Evolutionary conservation across 2,113 vertebrate species (phyloP).

Genomic region (Scopus umbretta): DNA sequence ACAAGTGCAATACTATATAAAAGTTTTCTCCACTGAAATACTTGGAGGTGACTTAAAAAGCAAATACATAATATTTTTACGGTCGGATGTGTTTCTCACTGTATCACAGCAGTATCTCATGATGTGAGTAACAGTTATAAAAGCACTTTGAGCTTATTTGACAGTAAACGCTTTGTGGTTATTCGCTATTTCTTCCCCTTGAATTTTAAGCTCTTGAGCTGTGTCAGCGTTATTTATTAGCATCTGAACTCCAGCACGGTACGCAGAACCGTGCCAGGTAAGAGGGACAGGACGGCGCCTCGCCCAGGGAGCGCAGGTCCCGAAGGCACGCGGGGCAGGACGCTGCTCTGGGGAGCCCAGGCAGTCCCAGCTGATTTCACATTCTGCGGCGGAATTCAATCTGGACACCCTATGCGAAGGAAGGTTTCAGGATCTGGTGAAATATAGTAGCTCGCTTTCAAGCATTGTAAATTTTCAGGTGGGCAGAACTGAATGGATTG

Average conservation of each 20-base stretch:
- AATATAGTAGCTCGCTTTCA: neutral
- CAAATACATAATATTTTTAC: neutral
- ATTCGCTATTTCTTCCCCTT: neutral
- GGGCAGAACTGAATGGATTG: neutral
- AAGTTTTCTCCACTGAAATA: neutral
- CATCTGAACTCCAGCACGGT: accelerated
- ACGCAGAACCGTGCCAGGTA: accelerated
- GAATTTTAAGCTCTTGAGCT: neutral
- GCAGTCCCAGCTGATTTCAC: neutral
- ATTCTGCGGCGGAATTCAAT: neutral
- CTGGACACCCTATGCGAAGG: neutral
- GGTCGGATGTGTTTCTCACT: neutral
- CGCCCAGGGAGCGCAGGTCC: neutral
- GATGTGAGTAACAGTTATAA: neutral
- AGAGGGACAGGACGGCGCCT: neutral
- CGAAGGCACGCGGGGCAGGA: neutral
- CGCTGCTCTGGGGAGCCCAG: neutral
- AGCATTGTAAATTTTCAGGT: neutral
- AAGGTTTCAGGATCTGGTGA: neutral
- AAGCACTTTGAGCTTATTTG: neutral
- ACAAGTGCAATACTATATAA: accelerated
- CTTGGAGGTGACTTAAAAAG: neutral
- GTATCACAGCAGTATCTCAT: neutral
- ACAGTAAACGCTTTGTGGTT: neutral
- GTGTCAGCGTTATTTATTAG: neutral